These are phyloP conservation scores for Tragulus kanchil DNA, from an alignment of 2,113 vertebrate genomes.

Conservation along the genomic window DNA sequence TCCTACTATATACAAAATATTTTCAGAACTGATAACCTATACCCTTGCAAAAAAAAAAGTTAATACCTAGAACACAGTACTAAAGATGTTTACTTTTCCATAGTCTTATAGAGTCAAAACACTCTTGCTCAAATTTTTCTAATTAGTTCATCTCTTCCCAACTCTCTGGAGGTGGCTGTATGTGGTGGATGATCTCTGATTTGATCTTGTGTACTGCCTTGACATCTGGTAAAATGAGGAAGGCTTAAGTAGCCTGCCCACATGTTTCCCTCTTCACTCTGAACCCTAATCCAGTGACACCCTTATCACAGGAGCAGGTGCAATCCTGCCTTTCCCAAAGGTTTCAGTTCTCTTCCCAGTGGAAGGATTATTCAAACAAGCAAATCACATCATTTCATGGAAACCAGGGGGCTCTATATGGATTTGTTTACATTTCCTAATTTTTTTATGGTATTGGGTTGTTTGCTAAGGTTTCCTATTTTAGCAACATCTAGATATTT, in stretches of 20 bases:
- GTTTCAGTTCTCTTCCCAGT: neutral
- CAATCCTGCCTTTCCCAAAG: neutral
- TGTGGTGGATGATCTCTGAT: neutral
- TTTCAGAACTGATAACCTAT: slow-evolving; percentile 3
- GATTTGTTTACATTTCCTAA: neutral
- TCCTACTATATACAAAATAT: neutral
- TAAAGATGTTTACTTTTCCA: neutral
- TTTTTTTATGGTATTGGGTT: neutral
- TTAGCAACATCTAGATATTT: neutral
- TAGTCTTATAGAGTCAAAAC: neutral
- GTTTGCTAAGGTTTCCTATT: neutral
- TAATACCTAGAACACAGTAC: neutral
- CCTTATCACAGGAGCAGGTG: neutral
- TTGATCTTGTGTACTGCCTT: neutral
- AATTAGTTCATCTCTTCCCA: neutral
- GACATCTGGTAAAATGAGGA: neutral
- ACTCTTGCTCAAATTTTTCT: neutral
- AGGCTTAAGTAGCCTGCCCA: accelerated
- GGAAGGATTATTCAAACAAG: neutral
- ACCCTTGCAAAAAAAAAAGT: neutral
- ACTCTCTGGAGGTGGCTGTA: neutral
- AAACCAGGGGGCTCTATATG: accelerated
- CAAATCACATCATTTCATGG: neutral
- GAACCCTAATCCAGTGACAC: neutral
- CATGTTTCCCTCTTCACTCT: neutral